Evolutionary conservation across 2,113 vertebrate species (phyloP).

Genomic region (Peromyscus maniculatus): DNA sequence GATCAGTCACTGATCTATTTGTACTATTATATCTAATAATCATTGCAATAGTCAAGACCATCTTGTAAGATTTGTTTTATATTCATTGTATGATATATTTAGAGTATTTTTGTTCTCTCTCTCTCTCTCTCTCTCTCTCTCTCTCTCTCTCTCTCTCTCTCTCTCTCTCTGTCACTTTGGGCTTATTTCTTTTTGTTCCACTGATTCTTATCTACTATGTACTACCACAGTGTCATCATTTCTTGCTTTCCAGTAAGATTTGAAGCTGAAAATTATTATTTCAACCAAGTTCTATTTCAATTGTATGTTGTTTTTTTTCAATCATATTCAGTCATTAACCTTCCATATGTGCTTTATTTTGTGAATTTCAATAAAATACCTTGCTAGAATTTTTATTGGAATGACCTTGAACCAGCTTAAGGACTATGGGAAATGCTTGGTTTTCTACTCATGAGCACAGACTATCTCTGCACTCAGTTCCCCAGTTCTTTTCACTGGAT

Average conservation of each 20-base stretch:
- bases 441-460: background rate
- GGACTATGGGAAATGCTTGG: background rate
- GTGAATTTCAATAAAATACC: background rate
- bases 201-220: background rate
- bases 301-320: background rate
- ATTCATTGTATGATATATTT: background rate
- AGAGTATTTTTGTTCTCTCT: background rate
- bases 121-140: background rate
- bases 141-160: too few species aligned
- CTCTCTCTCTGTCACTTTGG: background rate
- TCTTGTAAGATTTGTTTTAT: background rate
- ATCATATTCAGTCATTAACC: background rate
- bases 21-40: background rate
- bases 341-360: background rate
- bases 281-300: background rate
- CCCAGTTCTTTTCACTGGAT: background rate
- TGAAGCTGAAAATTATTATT: background rate
- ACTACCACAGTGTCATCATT: background rate
- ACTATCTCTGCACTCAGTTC: background rate
- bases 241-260: background rate
- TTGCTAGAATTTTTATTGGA: background rate
- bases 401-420: background rate
- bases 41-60: background rate
- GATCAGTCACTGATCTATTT: background rate
- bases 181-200: background rate